phyloP scores from a whole-genome alignment of 2,113 vertebrate species.

The Ptilonorhynchus violaceus region DNA sequence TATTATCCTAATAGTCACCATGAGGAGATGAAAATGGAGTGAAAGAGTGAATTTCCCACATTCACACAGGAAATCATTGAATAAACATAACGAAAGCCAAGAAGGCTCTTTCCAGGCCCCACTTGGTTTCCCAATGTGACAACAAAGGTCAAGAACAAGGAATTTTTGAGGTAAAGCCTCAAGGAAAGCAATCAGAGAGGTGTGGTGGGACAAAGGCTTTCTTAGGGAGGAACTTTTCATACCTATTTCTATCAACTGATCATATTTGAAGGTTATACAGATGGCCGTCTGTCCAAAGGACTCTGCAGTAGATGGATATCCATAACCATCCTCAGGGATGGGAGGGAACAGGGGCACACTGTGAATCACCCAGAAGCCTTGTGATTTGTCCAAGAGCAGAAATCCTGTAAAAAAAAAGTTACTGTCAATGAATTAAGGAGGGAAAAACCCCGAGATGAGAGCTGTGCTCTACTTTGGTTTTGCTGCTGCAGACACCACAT shows the following conservation, averaged over 20 bases:
- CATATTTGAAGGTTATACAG: slow-evolving; percentile 83
- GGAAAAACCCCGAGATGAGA: neutral
- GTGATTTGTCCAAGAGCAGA: slow-evolving; percentile 81
- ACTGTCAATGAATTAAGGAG: neutral
- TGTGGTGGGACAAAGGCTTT: neutral
- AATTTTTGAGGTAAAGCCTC: neutral
- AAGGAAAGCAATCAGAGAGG: neutral
- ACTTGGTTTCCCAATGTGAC: neutral
- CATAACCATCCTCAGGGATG: slow-evolving; percentile 79
- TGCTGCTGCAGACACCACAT: neutral
- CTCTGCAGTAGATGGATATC: slow-evolving; percentile 82
- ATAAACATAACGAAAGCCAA: neutral
- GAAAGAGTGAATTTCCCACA: neutral
- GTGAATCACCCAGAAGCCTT: slow-evolving; percentile 92
- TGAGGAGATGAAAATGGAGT: neutral
- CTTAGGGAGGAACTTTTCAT: neutral
- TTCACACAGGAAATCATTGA: neutral
- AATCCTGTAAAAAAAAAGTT: slow-evolving; percentile 72
- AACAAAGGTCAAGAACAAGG: neutral
- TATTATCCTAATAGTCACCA: neutral
- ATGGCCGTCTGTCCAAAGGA: slow-evolving; percentile 81
- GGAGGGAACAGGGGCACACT: slow-evolving; percentile 89
- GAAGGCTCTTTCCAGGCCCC: neutral
- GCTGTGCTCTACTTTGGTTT: neutral
- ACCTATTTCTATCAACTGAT: slow-evolving; percentile 83